Conservation (phyloP, 2,113 vertebrate genomes). For the Chamaetylas fuelleborni region DNA sequence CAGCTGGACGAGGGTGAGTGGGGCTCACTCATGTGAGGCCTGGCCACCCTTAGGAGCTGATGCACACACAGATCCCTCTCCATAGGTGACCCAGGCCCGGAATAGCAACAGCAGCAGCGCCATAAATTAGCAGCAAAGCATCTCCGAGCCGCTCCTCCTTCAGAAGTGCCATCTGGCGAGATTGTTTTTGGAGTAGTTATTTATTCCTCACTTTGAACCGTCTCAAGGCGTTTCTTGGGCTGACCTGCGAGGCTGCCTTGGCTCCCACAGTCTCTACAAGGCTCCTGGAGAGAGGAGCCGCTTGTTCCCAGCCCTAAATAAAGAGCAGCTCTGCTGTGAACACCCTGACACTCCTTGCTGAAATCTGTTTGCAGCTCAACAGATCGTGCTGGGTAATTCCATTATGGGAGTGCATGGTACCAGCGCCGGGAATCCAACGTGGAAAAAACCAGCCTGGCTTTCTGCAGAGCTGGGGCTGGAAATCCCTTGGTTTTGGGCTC, state of each 20-base stretch:
- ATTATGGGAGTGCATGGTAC: neutral
- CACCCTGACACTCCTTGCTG: neutral
- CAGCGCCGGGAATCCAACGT: neutral
- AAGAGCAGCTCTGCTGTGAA: constrained; percentile 8
- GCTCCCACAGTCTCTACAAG: neutral
- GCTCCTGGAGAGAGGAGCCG: neutral
- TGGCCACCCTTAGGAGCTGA: neutral
- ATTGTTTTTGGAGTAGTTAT: constrained; percentile 18
- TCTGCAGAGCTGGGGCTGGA: neutral
- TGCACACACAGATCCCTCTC: fast-evolving
- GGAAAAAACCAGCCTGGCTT: neutral
- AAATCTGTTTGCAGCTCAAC: constrained; percentile 3
- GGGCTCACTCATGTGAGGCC: fast-evolving
- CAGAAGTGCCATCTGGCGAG: constrained; percentile 54
- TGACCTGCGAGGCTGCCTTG: constrained; percentile 22
- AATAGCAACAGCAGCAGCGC: neutral
- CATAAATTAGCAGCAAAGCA: constrained; percentile 32
- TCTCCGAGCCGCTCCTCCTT: neutral
- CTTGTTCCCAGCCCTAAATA: constrained; percentile 44
- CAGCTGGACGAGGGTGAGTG: neutral
- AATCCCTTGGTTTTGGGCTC: neutral
- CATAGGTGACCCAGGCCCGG: neutral
- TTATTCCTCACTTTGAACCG: constrained; percentile 27
- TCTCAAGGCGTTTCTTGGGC: neutral
- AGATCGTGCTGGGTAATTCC: constrained; percentile 32